These are phyloP conservation scores for Sialis lutaria DNA, from an alignment of 2,888 invertebrate species.

Conservation along the genomic window DNA sequence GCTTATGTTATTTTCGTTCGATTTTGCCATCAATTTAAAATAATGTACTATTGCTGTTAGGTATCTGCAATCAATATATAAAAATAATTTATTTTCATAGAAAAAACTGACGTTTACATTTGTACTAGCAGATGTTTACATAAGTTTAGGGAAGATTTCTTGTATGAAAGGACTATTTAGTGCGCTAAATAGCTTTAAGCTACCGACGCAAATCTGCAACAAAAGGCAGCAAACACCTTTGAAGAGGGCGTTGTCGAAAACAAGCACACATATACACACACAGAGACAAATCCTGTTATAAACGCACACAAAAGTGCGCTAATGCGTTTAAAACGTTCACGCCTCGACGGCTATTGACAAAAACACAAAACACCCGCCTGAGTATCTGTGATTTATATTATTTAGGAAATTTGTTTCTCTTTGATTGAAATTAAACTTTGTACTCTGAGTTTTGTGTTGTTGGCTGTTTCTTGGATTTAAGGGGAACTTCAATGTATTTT, in stretches of 20 bases:
- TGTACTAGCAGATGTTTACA: neutral
- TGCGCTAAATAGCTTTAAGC: constrained; percentile 2
- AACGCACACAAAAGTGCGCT: neutral
- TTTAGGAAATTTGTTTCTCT: neutral
- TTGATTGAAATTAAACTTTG: neutral
- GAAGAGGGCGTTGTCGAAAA: constrained; percentile 5
- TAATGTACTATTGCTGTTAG: no score
- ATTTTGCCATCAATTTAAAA: no score
- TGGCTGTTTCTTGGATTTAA: no score
- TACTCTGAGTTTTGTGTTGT: neutral
- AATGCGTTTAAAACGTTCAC: neutral
- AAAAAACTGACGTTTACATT: no score
- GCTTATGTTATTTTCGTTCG: no score
- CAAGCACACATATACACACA: neutral
- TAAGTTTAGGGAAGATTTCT: neutral
- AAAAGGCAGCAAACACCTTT: constrained; percentile 3
- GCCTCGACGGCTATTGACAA: neutral
- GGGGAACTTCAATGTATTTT: no score
- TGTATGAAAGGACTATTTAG: neutral
- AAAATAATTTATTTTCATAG: no score
- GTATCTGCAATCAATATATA: no score
- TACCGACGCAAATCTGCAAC: constrained; percentile 1
- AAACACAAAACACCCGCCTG: neutral
- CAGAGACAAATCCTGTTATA: neutral
- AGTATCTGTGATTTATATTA: neutral